Conservation (phyloP, 2,888 invertebrate species). For the Pseudococcus longispinus region DNA sequence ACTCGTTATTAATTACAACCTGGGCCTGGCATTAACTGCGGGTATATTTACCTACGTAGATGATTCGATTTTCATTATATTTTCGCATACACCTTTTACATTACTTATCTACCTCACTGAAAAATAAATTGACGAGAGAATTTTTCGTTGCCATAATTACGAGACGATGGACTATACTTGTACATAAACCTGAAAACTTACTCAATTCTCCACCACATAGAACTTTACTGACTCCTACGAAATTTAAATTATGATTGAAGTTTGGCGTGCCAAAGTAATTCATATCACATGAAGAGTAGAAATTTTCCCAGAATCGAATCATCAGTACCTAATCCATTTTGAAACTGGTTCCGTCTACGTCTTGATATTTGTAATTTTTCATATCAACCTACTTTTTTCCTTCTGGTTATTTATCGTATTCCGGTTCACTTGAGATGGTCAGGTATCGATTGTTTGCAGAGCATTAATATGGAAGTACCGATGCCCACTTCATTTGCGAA, state of each 20-base stretch:
- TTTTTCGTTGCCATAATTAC: not conserved
- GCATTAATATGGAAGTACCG: not conserved
- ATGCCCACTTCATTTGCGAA: not conserved
- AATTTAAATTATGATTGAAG: not conserved
- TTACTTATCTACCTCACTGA: not conserved
- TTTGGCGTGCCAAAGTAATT: not conserved
- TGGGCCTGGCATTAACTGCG: not conserved
- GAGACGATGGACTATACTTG: not conserved
- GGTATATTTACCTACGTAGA: too few relatives aligned
- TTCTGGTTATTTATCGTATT: too few relatives aligned
- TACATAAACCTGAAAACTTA: not conserved
- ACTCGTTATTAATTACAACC: not conserved
- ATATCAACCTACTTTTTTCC: too few relatives aligned
- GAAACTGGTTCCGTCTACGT: not conserved
- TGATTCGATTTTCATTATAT: too few relatives aligned
- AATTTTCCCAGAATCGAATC: not conserved
- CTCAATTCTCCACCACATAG: not conserved
- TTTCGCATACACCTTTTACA: too few relatives aligned
- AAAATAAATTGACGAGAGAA: not conserved
- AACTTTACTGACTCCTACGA: not conserved
- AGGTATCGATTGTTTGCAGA: not conserved
- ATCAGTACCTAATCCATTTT: not conserved
- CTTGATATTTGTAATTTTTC: too few relatives aligned
- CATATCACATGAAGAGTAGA: too few relatives aligned
- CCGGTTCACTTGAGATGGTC: not conserved